Base-by-base conservation (phyloP, 2,113 vertebrate genomes). In the Calonectris borealis region DNA sequence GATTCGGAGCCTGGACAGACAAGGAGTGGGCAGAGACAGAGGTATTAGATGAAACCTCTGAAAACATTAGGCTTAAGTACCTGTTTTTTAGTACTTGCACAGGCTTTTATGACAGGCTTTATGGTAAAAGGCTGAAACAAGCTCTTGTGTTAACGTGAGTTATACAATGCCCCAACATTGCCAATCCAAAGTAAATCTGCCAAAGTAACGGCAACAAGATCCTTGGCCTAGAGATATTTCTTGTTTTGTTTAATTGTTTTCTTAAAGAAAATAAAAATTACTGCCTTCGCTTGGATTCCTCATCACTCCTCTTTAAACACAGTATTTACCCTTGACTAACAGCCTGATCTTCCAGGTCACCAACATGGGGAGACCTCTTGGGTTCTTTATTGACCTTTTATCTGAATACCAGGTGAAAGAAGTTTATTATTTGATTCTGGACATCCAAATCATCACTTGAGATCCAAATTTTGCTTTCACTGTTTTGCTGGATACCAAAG, bases 121-220 rank as follows among this genome's bases (percentile, higher is more conserved):
- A 2, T 29, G 11, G 38, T 46, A 65, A 31, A 81, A 52, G 70
- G 15, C 25, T n/a, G 65, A 61, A 79, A 40, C 17, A 15, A 61
- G 13, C 6, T 72, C 51, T 52, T 2, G 1, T 25, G 7, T 61
- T 60, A 24, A 61, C 29, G 10, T 40, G 42, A 1, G 0, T 65
- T 58, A 16, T 27, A 26, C 16, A 51, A 4, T 6, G 16, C 13
- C 58, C 13, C 16, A 26, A 7, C 8, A 2, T 10, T 34, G 38
- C 19, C n/a, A 38, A 11, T 54, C 13, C 6, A 11, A 66, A 65
- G 38, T 21, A 65, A 7, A 48, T 46, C 15, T 40, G 25, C 36
- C 15, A 32, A 40, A 40, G 22, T 65, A n/a, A 54, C 15, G 14
- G 6, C 21, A 77, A 38, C 20, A 42, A 46, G 14, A 26, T 40